Conservation (phyloP, 1,140 invertebrate genomes). For the Cydia strobilella region DNA sequence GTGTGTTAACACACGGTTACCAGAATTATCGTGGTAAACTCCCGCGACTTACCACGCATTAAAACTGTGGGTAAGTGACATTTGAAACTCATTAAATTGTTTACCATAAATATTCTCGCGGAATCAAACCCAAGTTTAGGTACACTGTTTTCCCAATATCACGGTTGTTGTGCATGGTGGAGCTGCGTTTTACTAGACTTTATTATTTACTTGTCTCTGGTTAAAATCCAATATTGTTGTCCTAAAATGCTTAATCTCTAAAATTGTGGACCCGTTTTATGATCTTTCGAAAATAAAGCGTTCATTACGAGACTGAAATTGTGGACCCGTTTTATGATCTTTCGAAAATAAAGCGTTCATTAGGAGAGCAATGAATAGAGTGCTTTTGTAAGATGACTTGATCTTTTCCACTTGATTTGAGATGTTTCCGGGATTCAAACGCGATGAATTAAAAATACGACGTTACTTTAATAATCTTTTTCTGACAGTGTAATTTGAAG, state of each 20-base stretch:
- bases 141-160: no score
- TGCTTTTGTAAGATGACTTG: slow-evolving; percentile 14
- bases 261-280: background rate
- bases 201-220: background rate
- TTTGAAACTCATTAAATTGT: no score
- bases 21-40: no score
- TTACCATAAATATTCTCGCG: no score
- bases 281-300: slow-evolving; percentile 9
- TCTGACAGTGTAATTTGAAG: background rate
- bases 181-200: background rate
- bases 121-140: no score
- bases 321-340: background rate
- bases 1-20: no score
- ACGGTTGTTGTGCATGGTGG: no score
- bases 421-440: slow-evolving; percentile 7
- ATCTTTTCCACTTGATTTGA: slow-evolving; percentile 21
- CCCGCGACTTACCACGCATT: no score
- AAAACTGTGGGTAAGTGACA: no score
- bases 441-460: slow-evolving; percentile 22
- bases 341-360: slow-evolving; percentile 9
- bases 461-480: no score
- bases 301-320: slow-evolving; percentile 8
- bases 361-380: slow-evolving; percentile 3
- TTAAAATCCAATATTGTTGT: slow-evolving; percentile 6
- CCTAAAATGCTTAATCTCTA: background rate